These are phyloP conservation scores for Lasioglossum malachurum DNA, from an alignment of 2,888 invertebrate species.

Conservation along the genomic window DNA sequence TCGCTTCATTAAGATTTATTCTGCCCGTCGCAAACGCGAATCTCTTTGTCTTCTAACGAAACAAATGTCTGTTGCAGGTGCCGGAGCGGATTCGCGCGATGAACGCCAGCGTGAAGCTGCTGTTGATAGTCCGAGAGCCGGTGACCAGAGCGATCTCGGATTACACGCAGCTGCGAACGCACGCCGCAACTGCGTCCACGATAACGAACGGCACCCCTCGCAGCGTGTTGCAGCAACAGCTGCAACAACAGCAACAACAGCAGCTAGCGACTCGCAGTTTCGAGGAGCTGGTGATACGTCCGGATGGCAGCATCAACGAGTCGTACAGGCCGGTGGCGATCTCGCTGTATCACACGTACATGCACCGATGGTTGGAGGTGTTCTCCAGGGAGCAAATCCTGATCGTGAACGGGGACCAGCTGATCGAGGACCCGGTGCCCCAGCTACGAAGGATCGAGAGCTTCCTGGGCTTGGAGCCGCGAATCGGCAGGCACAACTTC, in stretches of 20 bases:
- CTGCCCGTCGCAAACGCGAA: too few relatives aligned
- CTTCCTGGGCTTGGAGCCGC: constrained; percentile 91
- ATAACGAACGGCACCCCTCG: constrained; percentile 83
- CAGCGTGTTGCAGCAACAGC: constrained; percentile 79
- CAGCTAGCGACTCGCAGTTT: constrained; percentile 86
- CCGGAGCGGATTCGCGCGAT: constrained; percentile 97
- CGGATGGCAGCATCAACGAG: constrained; percentile 94
- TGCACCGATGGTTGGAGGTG: constrained; percentile 96
- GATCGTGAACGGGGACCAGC: constrained; percentile 96
- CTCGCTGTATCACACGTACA: constrained; percentile 96
- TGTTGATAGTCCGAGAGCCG: constrained; percentile 98
- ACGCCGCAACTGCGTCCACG: constrained; percentile 91
- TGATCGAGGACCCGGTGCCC: constrained; percentile 95
- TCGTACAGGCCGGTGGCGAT: constrained; percentile 94
- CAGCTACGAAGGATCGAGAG: constrained; percentile 94
- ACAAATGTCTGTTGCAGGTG: constrained; percentile 86
- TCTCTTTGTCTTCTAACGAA: neutral
- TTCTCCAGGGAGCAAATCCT: constrained; percentile 97
- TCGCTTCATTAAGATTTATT: too few relatives aligned
- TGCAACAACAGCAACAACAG: constrained; percentile 22
- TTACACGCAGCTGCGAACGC: constrained; percentile 96
- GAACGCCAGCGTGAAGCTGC: constrained; percentile 96
- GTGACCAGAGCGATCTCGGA: constrained; percentile 98
- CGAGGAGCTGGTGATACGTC: constrained; percentile 92
- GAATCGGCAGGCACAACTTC: constrained; percentile 94